A percentile compares a stretch with the other conserved stretches of the same genome.
These are phyloP conservation scores for Vandiemenella viatica DNA, from an alignment of 2,888 invertebrate species.

Conservation along the genomic window DNA sequence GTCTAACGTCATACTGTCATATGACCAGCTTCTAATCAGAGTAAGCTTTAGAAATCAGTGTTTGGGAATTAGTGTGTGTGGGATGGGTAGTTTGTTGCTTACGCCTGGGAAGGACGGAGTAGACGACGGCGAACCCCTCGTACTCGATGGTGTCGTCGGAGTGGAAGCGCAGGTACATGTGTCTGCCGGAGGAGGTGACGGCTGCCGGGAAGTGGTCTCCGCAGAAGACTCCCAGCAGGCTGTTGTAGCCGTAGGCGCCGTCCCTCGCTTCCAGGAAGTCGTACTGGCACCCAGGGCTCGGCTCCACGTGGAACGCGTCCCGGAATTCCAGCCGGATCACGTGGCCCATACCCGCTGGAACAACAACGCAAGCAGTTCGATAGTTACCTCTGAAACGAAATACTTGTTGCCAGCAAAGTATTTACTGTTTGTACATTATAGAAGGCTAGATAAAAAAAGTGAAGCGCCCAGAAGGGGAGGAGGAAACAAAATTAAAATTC, in stretches of 20 bases:
- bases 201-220: conserved; percentile 55
- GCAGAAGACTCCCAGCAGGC: conserved; percentile 49
- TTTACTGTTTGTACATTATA: no score
- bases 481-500: no score
- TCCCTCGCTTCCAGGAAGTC: conserved; percentile 73
- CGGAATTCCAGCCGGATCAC: conserved; percentile 63
- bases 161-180: conserved; percentile 63
- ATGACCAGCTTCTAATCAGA: no score
- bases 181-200: conserved; percentile 54
- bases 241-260: conserved; percentile 62
- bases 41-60: no score
- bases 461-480: no score
- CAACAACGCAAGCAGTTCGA: no score
- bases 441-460: no score
- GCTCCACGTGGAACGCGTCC: conserved; percentile 61
- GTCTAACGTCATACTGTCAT: no score
- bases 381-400: no score
- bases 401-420: no score
- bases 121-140: conserved; percentile 62
- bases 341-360: conserved; percentile 44
- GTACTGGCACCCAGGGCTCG: conserved; percentile 50
- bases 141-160: conserved; percentile 71
- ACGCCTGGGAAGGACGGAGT: conserved; percentile 36
- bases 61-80: no score
- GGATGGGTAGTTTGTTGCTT: no score